These are phyloP conservation scores for Piezodorus guildinii DNA, from an alignment of 1,140 invertebrate genomes.

Conservation along the genomic window DNA sequence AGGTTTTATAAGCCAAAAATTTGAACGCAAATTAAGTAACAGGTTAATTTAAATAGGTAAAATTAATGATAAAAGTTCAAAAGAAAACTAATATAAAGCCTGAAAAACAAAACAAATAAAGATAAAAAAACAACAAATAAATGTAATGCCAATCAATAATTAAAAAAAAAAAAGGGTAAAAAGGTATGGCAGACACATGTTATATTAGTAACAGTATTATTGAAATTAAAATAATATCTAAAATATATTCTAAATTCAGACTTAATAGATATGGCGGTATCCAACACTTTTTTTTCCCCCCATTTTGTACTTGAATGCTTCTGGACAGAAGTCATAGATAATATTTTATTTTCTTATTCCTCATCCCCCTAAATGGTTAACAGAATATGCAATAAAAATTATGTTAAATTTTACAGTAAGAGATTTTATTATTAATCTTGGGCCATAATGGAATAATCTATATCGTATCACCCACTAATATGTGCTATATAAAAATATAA, in stretches of 20 bases:
- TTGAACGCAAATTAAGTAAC: no score
- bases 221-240: neutral
- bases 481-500: no score
- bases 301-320: neutral
- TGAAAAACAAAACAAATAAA: neutral
- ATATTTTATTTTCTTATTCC: neutral
- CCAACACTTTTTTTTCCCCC: neutral
- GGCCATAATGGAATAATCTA: no score
- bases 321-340: neutral
- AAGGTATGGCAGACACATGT: neutral
- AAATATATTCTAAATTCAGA: slow-evolving; percentile 2
- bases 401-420: no score
- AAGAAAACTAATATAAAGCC: neutral
- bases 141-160: neutral
- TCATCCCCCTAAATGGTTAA: neutral
- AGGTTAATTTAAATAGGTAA: neutral
- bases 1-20: no score
- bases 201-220: neutral
- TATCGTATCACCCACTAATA: no score
- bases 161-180: no score
- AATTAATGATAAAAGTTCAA: neutral
- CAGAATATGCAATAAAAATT: neutral
- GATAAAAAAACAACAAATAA: no score
- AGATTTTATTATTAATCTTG: no score
- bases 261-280: slow-evolving; percentile 10